phyloP scores from a whole-genome alignment of 2,797 vertebrate species.

The Phrynocephalus vlangalii region DNA sequence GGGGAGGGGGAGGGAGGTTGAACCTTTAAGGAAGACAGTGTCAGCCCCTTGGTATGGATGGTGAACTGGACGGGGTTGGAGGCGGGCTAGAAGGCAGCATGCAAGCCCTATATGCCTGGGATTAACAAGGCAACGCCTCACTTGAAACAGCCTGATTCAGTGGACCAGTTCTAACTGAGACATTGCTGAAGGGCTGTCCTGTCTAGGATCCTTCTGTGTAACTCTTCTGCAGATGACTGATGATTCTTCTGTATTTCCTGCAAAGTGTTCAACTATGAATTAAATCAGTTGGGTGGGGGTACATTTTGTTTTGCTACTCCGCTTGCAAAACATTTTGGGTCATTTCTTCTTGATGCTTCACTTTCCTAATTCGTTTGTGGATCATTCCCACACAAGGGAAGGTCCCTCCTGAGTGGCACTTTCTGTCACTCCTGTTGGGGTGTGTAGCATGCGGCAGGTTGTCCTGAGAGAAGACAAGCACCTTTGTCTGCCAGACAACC shows the following conservation, averaged over 20 bases:
- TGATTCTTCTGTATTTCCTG: not conserved
- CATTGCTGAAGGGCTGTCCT: no score
- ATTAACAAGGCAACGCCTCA: not conserved
- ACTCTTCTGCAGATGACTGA: not conserved
- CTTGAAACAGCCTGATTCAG: not conserved
- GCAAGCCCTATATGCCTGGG: not conserved
- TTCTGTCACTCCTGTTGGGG: not conserved
- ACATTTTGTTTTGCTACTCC: no score
- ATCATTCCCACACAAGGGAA: not conserved
- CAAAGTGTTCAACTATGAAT: not conserved
- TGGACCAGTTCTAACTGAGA: not conserved
- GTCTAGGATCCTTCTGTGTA: not conserved
- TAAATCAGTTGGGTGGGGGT: not conserved
- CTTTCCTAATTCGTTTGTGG: not conserved
- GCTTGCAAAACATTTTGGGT: not conserved
- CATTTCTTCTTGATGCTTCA: not conserved
- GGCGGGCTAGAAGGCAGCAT: not conserved
- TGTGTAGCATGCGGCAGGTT: not conserved
- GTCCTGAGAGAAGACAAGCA: not conserved
- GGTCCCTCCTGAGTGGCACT: not conserved
- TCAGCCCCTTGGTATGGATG: not conserved
- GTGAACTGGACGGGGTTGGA: no score
- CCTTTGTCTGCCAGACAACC: not conserved
- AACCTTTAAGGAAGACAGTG: not conserved
- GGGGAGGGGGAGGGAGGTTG: not conserved